A percentile compares a stretch with the other conserved stretches of the same genome.
Conservation (phyloP, 2,797 vertebrate species). For the Lagorchestes hirsutus region DNA sequence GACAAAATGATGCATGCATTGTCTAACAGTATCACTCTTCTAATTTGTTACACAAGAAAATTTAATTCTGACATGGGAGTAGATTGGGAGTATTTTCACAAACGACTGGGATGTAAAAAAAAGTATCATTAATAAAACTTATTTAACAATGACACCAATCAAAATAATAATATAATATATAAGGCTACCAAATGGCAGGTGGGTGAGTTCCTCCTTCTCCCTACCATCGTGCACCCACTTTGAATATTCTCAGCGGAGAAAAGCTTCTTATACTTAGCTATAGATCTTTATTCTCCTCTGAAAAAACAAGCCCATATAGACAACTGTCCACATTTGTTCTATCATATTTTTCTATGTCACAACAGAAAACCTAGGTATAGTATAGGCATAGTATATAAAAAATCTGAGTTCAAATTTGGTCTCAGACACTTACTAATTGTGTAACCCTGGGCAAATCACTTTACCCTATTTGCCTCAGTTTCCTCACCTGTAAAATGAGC, state of each 20-base stretch:
- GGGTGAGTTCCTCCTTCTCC: background rate
- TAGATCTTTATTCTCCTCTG: background rate
- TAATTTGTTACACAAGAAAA: background rate
- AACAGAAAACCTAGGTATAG: background rate
- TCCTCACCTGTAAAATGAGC: background rate
- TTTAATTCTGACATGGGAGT: background rate
- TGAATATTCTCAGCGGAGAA: background rate
- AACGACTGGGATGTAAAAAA: background rate
- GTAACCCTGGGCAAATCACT: background rate
- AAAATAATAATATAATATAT: background rate
- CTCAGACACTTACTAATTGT: background rate
- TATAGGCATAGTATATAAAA: background rate
- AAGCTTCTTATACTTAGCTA: background rate
- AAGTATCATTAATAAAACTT: background rate
- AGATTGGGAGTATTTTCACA: background rate
- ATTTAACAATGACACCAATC: background rate
- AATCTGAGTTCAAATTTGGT: too few species aligned
- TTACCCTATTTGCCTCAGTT: background rate
- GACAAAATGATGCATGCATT: background rate
- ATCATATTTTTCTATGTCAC: background rate
- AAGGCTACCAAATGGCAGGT: background rate
- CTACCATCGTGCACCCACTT: accelerated
- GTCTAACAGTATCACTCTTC: background rate
- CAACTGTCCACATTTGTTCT: background rate
- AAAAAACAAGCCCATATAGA: background rate